Evolutionary conservation across 2,888 invertebrate species (phyloP).

Genomic region (Beris chalybata): DNA sequence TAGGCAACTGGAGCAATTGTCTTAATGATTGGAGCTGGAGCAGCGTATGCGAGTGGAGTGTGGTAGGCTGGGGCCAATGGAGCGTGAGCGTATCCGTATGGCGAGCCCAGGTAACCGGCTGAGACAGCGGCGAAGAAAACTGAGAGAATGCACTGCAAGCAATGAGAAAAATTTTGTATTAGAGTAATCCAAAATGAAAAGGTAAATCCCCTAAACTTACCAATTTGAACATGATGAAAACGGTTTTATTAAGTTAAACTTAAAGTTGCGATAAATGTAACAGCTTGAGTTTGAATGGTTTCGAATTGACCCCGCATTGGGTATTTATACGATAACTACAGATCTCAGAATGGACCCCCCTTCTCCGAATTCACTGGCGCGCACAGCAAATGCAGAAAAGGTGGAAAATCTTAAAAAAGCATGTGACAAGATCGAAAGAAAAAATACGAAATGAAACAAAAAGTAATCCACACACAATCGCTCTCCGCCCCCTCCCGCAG

Average conservation of each 20-base stretch:
- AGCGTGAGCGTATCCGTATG: constrained; percentile 40
- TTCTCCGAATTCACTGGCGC: constrained; percentile 31
- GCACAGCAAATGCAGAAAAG: constrained; percentile 30
- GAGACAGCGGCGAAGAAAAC: constrained; percentile 56
- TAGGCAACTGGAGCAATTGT: constrained; percentile 47
- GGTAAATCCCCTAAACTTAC: constrained; percentile 47
- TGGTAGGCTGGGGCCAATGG: constrained; percentile 38
- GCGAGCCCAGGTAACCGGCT: constrained; percentile 51
- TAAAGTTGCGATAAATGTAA: constrained; percentile 42
- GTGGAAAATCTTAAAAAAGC: constrained; percentile 31
- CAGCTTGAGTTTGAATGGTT: constrained; percentile 54
- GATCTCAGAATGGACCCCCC: constrained; percentile 33
- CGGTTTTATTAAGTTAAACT: constrained; percentile 43
- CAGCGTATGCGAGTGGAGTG: constrained; percentile 41
- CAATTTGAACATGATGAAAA: constrained; percentile 56
- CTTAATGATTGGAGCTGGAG: constrained; percentile 49
- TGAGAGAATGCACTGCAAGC: constrained; percentile 50
- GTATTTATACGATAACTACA: constrained; percentile 53
- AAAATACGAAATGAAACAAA: constrained; percentile 35
- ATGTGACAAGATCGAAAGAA: constrained; percentile 37
- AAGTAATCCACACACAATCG: constrained; percentile 36
- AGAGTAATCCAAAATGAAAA: not conserved
- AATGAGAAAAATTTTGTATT: not conserved
- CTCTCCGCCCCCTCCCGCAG: constrained; percentile 21
- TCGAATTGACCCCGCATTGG: constrained; percentile 46